A percentile compares a stretch with the other conserved stretches of the same genome.
Evolutionary conservation across 2,888 invertebrate species (phyloP).

Genomic region (Ochropleura leucogaster): DNA sequence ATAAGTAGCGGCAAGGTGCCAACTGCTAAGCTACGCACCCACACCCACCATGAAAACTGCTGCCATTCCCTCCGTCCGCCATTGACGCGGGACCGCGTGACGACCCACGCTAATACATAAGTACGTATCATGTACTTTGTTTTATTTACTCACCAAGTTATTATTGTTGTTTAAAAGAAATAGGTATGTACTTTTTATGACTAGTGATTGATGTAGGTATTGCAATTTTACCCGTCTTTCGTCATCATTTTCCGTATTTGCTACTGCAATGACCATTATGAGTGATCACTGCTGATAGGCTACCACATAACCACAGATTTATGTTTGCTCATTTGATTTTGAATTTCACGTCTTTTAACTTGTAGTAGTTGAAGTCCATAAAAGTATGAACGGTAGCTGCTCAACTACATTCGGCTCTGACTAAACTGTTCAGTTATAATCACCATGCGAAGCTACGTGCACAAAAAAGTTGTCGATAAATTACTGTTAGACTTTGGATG

Average conservation of each 20-base stretch:
- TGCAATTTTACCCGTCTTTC: constrained; percentile 9
- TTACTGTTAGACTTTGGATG: constrained; percentile 16
- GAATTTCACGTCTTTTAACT: background rate
- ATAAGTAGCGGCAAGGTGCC: constrained; percentile 46
- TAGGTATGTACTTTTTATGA: constrained; percentile 20
- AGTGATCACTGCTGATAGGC: background rate
- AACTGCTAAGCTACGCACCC: constrained; percentile 45
- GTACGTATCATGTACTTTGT: constrained; percentile 20
- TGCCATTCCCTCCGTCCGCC: constrained; percentile 35
- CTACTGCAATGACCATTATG: background rate
- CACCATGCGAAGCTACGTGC: constrained; percentile 17
- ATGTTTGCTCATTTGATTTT: background rate
- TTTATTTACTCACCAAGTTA: constrained; percentile 43
- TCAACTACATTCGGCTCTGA: constrained; percentile 13
- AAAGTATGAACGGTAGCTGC: background rate
- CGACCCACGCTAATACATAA: constrained; percentile 16
- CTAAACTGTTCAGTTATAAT: constrained; percentile 10
- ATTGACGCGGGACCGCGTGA: constrained; percentile 41
- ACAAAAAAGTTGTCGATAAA: constrained; percentile 25
- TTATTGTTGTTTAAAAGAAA: constrained; percentile 26
- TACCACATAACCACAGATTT: background rate
- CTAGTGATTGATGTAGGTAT: constrained; percentile 40
- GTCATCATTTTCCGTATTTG: constrained; percentile 19
- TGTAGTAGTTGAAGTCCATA: background rate
- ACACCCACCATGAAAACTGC: constrained; percentile 52